These are phyloP conservation scores for Calcarius lapponicus DNA, from an alignment of 2,797 vertebrate genomes.

Conservation along the genomic window DNA sequence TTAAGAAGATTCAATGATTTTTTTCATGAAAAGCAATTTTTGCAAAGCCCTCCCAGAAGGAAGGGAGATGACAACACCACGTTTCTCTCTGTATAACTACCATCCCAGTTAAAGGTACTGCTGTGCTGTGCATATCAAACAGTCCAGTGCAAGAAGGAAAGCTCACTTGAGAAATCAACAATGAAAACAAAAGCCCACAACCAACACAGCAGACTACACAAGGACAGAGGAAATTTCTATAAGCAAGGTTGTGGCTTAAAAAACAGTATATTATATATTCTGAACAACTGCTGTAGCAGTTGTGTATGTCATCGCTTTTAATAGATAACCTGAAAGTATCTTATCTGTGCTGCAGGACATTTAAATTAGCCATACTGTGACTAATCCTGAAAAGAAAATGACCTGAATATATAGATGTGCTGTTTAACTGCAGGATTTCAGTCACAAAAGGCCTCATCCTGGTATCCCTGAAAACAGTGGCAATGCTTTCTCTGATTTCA, in stretches of 20 bases:
- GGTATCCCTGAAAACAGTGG: not conserved
- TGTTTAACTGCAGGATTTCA: not conserved
- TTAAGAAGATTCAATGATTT: slow-evolving; percentile 2
- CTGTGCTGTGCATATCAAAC: slow-evolving; percentile 11
- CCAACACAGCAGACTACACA: not conserved
- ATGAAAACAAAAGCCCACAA: not conserved
- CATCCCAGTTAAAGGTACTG: slow-evolving; percentile 7
- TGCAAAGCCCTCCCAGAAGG: slow-evolving; percentile 36
- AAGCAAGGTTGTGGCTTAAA: not conserved
- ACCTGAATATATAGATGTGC: not conserved
- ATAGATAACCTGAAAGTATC: not conserved
- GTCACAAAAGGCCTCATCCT: not conserved
- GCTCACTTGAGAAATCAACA: slow-evolving; percentile 39
- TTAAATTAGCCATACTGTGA: not conserved
- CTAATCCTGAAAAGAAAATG: not conserved
- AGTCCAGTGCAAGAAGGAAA: not conserved
- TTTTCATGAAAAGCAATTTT: slow-evolving; percentile 48
- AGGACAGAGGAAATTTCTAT: slow-evolving; percentile 7
- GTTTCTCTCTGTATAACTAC: slow-evolving; percentile 33
- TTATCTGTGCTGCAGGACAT: not conserved
- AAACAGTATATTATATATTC: not conserved
- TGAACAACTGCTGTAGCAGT: not conserved
- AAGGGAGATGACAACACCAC: not conserved
- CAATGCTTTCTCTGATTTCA: not conserved
- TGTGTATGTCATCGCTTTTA: not conserved